Evolutionary conservation across 2,888 invertebrate genomes (phyloP), one percentile per base, ranked within the genome.

Genomic region (Holacanthella duospinosa): DNA sequence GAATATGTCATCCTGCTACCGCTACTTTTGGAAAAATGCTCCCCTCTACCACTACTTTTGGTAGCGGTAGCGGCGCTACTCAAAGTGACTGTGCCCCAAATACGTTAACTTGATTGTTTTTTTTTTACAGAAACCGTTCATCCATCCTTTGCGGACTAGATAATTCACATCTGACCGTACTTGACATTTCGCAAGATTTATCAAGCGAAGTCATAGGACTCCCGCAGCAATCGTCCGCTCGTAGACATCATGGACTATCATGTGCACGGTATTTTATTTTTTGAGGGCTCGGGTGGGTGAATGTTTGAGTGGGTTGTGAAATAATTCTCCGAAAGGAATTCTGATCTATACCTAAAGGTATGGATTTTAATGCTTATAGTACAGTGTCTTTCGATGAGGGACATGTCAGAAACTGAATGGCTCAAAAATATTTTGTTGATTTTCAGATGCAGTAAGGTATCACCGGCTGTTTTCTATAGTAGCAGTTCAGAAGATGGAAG

Each of bases 381-480:
- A n/a, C n/a, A n/a, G n/a, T n/a, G n/a, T n/a, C n/a, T n/a, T n/a
- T n/a, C n/a, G n/a, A n/a, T n/a, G n/a, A n/a, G n/a, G n/a, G n/a
- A n/a, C n/a, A n/a, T n/a, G n/a, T n/a, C n/a, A n/a, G n/a, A n/a
- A n/a, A n/a, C n/a, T n/a, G n/a, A n/a, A n/a, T n/a, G n/a, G n/a
- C n/a, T n/a, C n/a, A n/a, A n/a, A n/a, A n/a, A 57, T 44, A 25
- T 44, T 44, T 55, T 55, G 16, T 56, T 58, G 19, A 25, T 53
- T 27, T 24, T 28, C 59, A 69, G 71, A 55, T 69, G 68, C 59
- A 71, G 71, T 55, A 61, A 64, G 43, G 48, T 53, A 0, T 63
- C 63, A 12, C 64, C 66, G 4, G 26, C 58, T 2, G 29, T 64
- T 3, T 68, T 67, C 53, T 71, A 62, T 53, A 63, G 66, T 12